phyloP scores from a whole-genome alignment of 1,140 invertebrate species.

The Asbolus verrucosus region DNA sequence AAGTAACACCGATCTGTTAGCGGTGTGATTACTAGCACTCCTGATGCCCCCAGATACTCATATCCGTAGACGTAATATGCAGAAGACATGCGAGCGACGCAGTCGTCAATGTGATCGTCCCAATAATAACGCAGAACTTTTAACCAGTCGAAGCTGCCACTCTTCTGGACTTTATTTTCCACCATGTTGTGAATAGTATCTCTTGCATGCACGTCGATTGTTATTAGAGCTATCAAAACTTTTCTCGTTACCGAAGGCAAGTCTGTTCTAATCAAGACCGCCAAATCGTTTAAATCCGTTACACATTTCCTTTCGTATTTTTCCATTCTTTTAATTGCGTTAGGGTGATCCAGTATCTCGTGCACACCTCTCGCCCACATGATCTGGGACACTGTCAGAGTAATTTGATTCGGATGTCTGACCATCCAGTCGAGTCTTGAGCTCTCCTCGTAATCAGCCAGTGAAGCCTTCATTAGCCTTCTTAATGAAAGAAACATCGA shows the following conservation, averaged over 20 bases:
- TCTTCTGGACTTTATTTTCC: constrained; percentile 72
- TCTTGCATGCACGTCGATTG: constrained; percentile 87
- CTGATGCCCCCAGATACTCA: constrained; percentile 90
- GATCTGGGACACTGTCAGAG: constrained; percentile 86
- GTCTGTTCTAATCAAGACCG: constrained; percentile 79
- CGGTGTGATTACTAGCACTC: constrained; percentile 84
- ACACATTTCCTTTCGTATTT: constrained; percentile 79
- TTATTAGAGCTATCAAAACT: constrained; percentile 85
- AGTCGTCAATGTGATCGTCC: constrained; percentile 81
- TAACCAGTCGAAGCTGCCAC: constrained; percentile 86
- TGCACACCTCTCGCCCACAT: constrained; percentile 87
- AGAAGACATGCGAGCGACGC: constrained; percentile 82
- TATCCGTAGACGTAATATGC: constrained; percentile 88
- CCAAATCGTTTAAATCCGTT: constrained; percentile 80
- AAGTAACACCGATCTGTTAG: constrained; percentile 90
- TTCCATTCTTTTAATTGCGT: constrained; percentile 68
- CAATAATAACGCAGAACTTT: constrained; percentile 94
- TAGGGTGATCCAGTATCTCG: constrained; percentile 73
- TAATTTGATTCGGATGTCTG: constrained; percentile 70
- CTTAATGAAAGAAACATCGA: constrained; percentile 84
- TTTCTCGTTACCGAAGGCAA: constrained; percentile 77
- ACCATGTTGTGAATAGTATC: constrained; percentile 84
- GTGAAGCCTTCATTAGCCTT: constrained; percentile 78
- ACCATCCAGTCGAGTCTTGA: constrained; percentile 74
- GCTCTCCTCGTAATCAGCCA: constrained; percentile 72